phyloP scores from a whole-genome alignment of 2,888 invertebrate species.

The Yponomeuta plumbellus region DNA sequence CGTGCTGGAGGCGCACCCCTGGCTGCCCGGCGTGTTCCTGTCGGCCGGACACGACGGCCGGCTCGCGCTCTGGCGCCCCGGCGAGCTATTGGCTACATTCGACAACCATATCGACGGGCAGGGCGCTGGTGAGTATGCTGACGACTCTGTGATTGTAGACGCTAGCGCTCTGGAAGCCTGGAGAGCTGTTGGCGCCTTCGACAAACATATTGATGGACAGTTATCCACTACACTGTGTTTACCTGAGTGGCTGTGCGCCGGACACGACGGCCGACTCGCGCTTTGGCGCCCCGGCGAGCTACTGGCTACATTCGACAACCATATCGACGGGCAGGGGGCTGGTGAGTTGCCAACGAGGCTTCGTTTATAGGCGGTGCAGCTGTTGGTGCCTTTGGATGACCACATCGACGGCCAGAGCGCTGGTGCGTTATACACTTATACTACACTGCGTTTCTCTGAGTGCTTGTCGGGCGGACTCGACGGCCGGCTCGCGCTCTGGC shows the following conservation, averaged over 20 bases:
- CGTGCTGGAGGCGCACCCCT: conserved; percentile 95
- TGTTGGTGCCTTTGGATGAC: conserved; percentile 82
- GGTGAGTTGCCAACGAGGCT: conserved; percentile 80
- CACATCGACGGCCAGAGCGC: conserved; percentile 91
- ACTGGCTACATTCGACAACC: conserved; percentile 82
- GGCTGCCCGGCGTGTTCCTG: conserved; percentile 84
- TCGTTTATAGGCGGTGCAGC: no score
- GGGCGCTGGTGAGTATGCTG: conserved; percentile 86
- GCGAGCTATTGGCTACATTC: conserved; percentile 21
- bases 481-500: conserved; percentile 43
- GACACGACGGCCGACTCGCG: conserved; percentile 95
- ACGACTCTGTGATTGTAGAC: conserved; percentile 90
- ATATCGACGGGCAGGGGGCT: conserved; percentile 91
- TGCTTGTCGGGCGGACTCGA: conserved; percentile 95
- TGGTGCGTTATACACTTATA: conserved; percentile 86
- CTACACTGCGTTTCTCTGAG: no score
- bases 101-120: conserved; percentile 85
- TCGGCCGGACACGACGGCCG: conserved; percentile 98
- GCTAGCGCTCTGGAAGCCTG: no score
- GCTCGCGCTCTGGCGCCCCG: conserved; percentile 84
- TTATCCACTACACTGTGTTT: no score
- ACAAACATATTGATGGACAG: no score
- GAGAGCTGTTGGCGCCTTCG: no score
- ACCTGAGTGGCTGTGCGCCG: conserved; percentile 91
- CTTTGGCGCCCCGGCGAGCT: conserved; percentile 80